phyloP scores from a whole-genome alignment of 2,888 invertebrate species.

The Cyaniris semiargus region DNA sequence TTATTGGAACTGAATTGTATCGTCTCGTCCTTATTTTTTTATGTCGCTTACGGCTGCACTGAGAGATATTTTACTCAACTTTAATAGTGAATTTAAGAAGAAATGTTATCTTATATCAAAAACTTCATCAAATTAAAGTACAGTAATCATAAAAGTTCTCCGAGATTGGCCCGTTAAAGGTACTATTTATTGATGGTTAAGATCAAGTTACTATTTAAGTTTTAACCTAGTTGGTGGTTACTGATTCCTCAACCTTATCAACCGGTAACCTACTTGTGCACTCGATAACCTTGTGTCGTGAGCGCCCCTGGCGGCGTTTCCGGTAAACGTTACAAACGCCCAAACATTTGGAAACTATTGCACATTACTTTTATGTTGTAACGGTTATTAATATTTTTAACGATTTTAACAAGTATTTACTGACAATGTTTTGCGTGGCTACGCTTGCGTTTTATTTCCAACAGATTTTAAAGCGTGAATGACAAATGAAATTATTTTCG shows the following conservation, averaged over 20 bases:
- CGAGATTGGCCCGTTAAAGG: no score
- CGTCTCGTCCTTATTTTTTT: no score
- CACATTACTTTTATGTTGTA: conserved; percentile 1
- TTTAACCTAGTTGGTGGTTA: neutral
- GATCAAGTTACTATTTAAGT: neutral
- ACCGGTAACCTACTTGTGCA: conserved; percentile 16
- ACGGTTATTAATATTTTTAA: neutral
- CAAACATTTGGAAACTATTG: conserved; percentile 23
- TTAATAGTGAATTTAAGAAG: no score
- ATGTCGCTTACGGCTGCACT: no score
- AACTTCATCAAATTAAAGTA: no score
- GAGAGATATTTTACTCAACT: no score
- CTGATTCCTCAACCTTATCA: conserved; percentile 24
- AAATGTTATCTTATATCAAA: no score
- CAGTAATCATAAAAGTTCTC: no score
- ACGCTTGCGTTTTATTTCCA: no score
- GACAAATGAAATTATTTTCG: neutral
- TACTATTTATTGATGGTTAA: neutral
- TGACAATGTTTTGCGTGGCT: no score
- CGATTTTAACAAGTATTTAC: neutral
- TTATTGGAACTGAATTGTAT: no score
- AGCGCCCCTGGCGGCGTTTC: conserved; percentile 16
- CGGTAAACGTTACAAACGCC: conserved; percentile 16
- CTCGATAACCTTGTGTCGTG: conserved; percentile 29
- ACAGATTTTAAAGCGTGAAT: neutral